A percentile compares a stretch with the other conserved stretches of the same genome.
These are phyloP conservation scores for Meliscaeva auricollis DNA, from an alignment of 2,888 invertebrate species.

Conservation along the genomic window DNA sequence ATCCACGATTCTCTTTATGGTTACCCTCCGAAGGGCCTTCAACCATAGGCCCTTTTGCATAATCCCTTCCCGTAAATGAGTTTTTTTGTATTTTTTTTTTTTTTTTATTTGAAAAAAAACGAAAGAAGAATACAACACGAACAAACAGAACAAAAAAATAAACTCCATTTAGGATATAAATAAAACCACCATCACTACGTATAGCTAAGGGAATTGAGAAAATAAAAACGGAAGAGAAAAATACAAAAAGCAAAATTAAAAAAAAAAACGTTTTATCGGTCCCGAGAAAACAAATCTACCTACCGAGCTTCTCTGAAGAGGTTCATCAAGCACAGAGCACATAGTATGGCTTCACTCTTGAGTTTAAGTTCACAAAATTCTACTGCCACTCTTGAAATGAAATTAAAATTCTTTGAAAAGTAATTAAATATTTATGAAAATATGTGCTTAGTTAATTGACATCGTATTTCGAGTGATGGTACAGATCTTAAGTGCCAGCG, in stretches of 20 bases:
- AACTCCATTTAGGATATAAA: conserved; percentile 62
- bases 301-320: conserved; percentile 13
- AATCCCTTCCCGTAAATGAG: conserved; percentile 9
- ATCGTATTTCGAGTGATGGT: conserved; percentile 42
- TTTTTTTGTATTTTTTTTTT: not conserved
- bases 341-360: conserved; percentile 11
- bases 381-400: conserved; percentile 50
- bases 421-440: conserved; percentile 76
- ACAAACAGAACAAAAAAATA: conserved; percentile 27
- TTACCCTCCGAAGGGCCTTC: conserved; percentile 3
- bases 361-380: conserved; percentile 26
- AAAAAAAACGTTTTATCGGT: conserved; percentile 48
- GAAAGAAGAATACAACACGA: not conserved
- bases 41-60: conserved; percentile 26
- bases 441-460: conserved; percentile 75
- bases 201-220: not conserved
- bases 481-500: not conserved
- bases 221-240: too few species aligned
- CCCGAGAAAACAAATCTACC: conserved; percentile 46
- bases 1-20: conserved; percentile 3
- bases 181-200: conserved; percentile 47
- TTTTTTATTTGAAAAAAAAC: not conserved
- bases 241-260: not conserved
- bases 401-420: conserved; percentile 74
- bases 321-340: conserved; percentile 23